Evolutionary conservation across 2,888 invertebrate species (phyloP).

Genomic region (Acheta domesticus): DNA sequence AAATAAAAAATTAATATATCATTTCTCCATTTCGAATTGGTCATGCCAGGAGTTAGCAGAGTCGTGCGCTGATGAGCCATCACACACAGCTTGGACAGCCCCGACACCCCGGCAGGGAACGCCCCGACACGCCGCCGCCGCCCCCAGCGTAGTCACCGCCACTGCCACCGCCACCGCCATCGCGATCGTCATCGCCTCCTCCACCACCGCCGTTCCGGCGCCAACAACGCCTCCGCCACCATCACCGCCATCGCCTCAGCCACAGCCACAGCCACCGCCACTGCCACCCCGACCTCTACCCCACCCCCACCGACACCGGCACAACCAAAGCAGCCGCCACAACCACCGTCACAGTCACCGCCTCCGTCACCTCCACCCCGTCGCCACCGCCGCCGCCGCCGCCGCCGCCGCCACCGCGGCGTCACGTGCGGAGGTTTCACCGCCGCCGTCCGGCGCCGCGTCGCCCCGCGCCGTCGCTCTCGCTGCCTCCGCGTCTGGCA

Average conservation of each 20-base stretch:
- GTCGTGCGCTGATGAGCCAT: too few species aligned
- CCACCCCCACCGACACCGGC: too few species aligned
- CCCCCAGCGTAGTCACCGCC: background rate
- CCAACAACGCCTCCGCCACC: slow-evolving; percentile 22
- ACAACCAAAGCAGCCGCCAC: too few species aligned
- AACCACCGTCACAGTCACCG: too few species aligned
- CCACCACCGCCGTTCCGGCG: slow-evolving; percentile 40
- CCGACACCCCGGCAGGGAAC: too few species aligned
- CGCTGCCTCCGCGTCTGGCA: background rate
- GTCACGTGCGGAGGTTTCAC: too few species aligned
- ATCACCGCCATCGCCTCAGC: slow-evolving; percentile 42
- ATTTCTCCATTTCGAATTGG: too few species aligned
- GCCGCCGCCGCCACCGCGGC: background rate
- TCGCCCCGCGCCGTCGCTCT: background rate
- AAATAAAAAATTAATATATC: too few species aligned
- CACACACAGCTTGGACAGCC: too few species aligned
- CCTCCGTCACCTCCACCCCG: too few species aligned
- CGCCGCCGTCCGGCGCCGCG: background rate
- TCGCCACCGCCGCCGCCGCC: background rate
- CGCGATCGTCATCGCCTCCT: background rate
- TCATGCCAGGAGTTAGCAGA: too few species aligned
- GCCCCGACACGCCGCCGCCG: background rate
- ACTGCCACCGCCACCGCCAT: background rate
- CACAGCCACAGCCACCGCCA: slow-evolving; percentile 46
- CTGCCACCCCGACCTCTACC: too few species aligned